Base-by-base conservation (phyloP, 1,140 invertebrate species). In the Heliconius eleuchia region DNA sequence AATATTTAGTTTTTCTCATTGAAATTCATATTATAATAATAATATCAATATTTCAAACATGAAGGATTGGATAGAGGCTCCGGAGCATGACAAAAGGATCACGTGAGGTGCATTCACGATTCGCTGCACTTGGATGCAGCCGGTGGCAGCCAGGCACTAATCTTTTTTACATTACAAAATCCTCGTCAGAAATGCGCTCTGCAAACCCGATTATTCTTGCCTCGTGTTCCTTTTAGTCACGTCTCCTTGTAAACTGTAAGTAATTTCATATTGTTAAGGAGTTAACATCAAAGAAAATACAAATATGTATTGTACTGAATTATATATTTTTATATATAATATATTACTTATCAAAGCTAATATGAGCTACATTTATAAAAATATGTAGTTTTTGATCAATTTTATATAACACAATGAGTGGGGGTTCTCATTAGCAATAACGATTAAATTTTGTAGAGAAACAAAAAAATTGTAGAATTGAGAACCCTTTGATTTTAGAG, bases 131-230 rank as follows among this genome's bases (percentile, higher is more conserved):
- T 66, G 57, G 23, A 30, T 66, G 57, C 57, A 66, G 57, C 57
- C 57, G 57, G 57, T 66, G 23, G 57, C 57, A 66, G 23, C 11
- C 9, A 66, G 23, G 57, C 57, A 66, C 57, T 66, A 66, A 66
- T 66, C 57, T 66, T 66, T 66, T 66, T 27, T 66, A 66, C 57
- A 66, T 66, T 66, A 66, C 23, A 66, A 66, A 66, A 66, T 66
- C 57, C 57, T 66, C 23, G 57, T 66, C 9, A 27, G 57, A 66
- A 66, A 66, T 66, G 57, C 57, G 57, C 57, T 66, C 23, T 66
- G 23, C 57, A 66, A 66, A 16, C n/a, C 57, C 8, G 57, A 66
- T 66, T 66, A 27, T 30, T n/a, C 57, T 66, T 66, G n/a, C n/a
- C 57, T 66, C 57, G 9, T 27, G 57, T 66, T 27, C 57, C 13